phyloP scores from a whole-genome alignment of 2,113 vertebrate genomes.

The Pogona vitticeps region DNA sequence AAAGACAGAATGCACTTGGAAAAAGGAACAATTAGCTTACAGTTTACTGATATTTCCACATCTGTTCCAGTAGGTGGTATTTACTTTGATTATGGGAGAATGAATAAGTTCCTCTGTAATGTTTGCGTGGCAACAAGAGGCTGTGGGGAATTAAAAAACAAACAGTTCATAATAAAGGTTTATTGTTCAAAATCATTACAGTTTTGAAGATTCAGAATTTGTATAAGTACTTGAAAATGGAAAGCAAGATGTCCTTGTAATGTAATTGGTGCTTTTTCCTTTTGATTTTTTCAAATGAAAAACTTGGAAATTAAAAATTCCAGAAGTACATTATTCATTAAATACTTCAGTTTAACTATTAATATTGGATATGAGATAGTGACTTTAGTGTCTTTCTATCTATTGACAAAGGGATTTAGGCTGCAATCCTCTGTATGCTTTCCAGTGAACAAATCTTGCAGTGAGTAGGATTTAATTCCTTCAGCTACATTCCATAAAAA shows the following conservation, averaged over 20 bases:
- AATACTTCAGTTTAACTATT: background rate
- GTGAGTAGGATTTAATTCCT: background rate
- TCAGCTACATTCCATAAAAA: too few relatives aligned
- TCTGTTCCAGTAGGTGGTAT: conserved; percentile 75
- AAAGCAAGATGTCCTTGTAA: background rate
- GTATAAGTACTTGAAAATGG: background rate
- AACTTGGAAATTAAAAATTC: background rate
- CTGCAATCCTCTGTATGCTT: background rate
- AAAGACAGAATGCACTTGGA: background rate
- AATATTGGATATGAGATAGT: background rate
- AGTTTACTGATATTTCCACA: conserved; percentile 74
- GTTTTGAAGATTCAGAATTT: background rate
- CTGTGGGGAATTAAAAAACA: conserved; percentile 62
- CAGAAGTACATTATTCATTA: background rate
- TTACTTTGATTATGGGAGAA: conserved; percentile 70
- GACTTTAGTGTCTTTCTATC: too few relatives aligned
- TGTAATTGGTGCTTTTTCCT: background rate
- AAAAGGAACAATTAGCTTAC: conserved; percentile 67
- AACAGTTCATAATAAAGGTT: conserved; percentile 37
- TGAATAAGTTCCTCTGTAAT: conserved; percentile 70
- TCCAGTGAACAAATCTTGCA: background rate
- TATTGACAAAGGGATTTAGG: background rate
- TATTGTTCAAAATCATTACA: conserved; percentile 8
- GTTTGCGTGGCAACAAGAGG: conserved; percentile 73
- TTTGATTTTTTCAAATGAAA: background rate